Evolutionary conservation across 92 coral and sea anemone genomes (phyloP).

Genomic region (Actinostola sp.): DNA sequence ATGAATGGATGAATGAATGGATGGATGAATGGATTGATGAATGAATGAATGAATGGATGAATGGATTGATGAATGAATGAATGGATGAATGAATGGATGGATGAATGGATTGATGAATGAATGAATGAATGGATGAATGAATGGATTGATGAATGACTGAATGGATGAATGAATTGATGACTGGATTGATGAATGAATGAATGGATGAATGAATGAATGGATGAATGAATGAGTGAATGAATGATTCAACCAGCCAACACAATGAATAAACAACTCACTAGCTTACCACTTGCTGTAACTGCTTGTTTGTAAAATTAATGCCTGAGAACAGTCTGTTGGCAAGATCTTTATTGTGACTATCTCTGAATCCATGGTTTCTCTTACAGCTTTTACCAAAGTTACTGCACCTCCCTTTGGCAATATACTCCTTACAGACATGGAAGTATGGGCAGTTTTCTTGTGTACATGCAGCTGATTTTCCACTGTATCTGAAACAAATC

Average conservation of each 20-base stretch:
- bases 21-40: too few species aligned
- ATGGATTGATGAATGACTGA: too few species aligned
- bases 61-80: too few species aligned
- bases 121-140: too few species aligned
- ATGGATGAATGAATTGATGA: too few species aligned
- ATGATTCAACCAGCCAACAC: neutral
- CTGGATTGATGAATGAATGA: too few species aligned
- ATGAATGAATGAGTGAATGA: too few species aligned
- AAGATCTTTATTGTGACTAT: constrained; percentile 45
- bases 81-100: too few species aligned
- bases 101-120: too few species aligned
- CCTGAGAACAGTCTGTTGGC: constrained; percentile 40
- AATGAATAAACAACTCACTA: neutral
- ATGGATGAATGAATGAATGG: too few species aligned
- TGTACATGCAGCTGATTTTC: constrained; percentile 23
- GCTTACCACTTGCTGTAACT: constrained; percentile 58
- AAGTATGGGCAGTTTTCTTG: constrained; percentile 58
- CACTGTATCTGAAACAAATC: constrained; percentile 65
- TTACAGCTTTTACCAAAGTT: constrained; percentile 51
- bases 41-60: too few species aligned
- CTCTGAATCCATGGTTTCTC: constrained; percentile 48
- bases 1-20: too few species aligned
- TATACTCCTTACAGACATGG: constrained; percentile 63
- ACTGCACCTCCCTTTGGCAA: constrained; percentile 61
- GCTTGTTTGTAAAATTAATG: constrained; percentile 44